Evolutionary conservation across 2,888 invertebrate species (phyloP).

Genomic region (Lithophane socia): DNA sequence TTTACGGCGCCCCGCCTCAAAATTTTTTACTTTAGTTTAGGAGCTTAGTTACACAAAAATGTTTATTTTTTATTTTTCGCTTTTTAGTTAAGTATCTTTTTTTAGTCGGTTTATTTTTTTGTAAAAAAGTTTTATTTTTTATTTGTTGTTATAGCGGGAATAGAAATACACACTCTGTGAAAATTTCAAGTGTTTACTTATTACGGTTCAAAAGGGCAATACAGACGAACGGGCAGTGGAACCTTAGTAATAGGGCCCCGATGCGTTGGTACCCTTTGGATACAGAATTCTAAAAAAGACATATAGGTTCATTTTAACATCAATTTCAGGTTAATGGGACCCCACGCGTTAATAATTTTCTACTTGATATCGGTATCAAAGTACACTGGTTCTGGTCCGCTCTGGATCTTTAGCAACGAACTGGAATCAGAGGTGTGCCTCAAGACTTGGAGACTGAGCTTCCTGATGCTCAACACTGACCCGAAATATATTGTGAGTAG

Average conservation of each 20-base stretch:
- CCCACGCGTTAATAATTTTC: slow-evolving; percentile 59
- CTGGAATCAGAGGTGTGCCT: slow-evolving; percentile 62
- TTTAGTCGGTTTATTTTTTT: no score
- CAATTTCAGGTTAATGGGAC: slow-evolving; percentile 64
- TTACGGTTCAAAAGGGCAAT: not conserved
- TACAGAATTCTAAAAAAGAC: not conserved
- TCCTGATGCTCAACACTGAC: slow-evolving; percentile 72
- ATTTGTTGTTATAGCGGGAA: not conserved
- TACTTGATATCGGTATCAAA: slow-evolving; percentile 51
- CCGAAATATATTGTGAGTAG: slow-evolving; percentile 47
- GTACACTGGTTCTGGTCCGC: slow-evolving; percentile 64
- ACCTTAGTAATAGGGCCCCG: not conserved
- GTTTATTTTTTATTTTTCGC: no score
- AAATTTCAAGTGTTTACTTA: not conserved
- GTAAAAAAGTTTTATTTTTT: no score
- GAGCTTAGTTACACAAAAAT: no score
- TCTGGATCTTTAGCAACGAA: slow-evolving; percentile 55
- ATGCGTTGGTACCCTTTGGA: not conserved
- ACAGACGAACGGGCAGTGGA: not conserved
- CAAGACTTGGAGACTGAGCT: slow-evolving; percentile 68
- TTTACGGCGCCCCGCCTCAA: no score
- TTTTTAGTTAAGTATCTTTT: no score
- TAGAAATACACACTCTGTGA: not conserved
- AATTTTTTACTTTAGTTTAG: no score
- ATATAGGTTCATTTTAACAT: not conserved